These are phyloP conservation scores for Pipistrellus pygmaeus DNA, from an alignment of 2,797 vertebrate species.

Conservation along the genomic window DNA sequence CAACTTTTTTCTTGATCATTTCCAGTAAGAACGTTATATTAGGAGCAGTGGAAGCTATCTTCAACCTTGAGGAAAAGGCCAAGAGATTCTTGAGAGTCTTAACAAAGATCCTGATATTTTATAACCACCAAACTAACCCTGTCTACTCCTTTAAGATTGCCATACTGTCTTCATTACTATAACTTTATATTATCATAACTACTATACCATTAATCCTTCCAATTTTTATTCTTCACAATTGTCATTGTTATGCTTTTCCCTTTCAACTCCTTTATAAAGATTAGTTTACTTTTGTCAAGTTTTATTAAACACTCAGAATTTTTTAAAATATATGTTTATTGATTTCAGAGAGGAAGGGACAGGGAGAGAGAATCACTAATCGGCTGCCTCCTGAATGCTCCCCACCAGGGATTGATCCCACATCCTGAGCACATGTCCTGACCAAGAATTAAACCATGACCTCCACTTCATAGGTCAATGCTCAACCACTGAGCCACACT, in stretches of 20 bases:
- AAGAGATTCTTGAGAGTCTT: not conserved
- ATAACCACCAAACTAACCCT: not conserved
- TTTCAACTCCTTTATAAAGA: not conserved
- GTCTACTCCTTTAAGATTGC: not conserved
- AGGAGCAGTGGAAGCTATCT: not conserved
- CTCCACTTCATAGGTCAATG: no score
- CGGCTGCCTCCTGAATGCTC: no score
- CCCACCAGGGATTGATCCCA: no score
- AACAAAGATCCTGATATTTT: not conserved
- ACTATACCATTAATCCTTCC: not conserved
- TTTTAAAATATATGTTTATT: no score
- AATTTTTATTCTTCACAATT: not conserved
- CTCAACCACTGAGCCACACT: no score
- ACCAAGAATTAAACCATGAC: no score
- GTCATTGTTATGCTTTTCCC: not conserved
- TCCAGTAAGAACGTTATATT: not conserved
- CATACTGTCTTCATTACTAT: not conserved
- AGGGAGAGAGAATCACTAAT: no score
- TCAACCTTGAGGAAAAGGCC: not conserved
- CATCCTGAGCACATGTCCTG: no score
- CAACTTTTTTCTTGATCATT: not conserved
- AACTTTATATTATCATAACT: not conserved
- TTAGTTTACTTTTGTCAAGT: not conserved
- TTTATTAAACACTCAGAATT: not conserved
- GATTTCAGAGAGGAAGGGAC: no score